Percentiles rank a stretch among this genome's conserved stretches.
These are phyloP conservation scores for Arothron firmamentum DNA, from an alignment of 2,113 vertebrate genomes.

Conservation along the genomic window DNA sequence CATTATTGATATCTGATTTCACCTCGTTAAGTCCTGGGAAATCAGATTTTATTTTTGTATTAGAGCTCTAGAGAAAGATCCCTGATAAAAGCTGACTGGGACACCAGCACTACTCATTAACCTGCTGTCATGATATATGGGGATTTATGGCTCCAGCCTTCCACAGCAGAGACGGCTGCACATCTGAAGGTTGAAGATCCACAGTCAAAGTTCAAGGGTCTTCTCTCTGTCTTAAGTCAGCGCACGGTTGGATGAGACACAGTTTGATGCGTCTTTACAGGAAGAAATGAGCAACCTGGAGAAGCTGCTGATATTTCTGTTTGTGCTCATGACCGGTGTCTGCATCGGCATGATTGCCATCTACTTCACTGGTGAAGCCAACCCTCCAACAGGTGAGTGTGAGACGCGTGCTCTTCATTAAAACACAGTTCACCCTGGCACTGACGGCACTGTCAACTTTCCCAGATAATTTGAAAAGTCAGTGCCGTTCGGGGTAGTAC, in stretches of 20 bases:
- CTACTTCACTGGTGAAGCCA: conserved; percentile 44
- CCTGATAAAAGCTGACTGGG: neutral
- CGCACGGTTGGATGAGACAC: conserved; percentile 4
- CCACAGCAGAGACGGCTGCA: neutral
- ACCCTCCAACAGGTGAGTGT: conserved; percentile 53
- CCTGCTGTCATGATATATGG: neutral
- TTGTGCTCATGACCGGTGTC: conserved; percentile 60
- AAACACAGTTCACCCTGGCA: too few species aligned
- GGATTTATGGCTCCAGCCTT: conserved; percentile 21
- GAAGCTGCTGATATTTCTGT: conserved; percentile 67
- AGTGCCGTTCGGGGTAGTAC: neutral
- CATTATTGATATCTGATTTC: too few species aligned
- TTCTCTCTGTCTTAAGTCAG: neutral
- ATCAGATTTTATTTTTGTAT: too few species aligned
- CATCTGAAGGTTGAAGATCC: conserved; percentile 43
- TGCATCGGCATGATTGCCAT: conserved; percentile 66
- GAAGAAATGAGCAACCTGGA: conserved; percentile 60
- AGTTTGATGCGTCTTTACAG: conserved; percentile 8
- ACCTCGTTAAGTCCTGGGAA: too few species aligned
- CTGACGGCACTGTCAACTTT: too few species aligned
- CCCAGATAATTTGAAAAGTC: neutral
- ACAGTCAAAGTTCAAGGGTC: conserved; percentile 26
- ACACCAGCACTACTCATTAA: conserved; percentile 31
- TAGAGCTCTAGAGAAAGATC: neutral
- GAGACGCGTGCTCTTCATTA: too few species aligned